Percentiles rank a stretch among this genome's conserved stretches.
phyloP scores from a whole-genome alignment of 1,140 invertebrate species.

The Ctenoplectra terminalis region DNA sequence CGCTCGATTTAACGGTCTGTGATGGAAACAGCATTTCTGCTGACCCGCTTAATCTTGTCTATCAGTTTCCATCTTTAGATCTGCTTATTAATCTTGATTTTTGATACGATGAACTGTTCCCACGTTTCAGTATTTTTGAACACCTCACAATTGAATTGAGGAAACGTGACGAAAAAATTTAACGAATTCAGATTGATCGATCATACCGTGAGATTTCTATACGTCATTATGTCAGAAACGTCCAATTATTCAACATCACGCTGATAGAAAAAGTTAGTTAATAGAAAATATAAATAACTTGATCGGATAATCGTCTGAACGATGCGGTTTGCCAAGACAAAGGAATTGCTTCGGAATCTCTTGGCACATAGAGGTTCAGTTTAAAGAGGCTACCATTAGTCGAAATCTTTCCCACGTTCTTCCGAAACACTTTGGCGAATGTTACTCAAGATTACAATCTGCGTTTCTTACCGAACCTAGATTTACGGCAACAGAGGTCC shows the following conservation, averaged over 20 bases:
- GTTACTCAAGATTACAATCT: neutral
- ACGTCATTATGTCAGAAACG: neutral
- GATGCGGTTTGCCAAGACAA: neutral
- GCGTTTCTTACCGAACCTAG: neutral
- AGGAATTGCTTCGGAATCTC: neutral
- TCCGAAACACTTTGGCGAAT: neutral
- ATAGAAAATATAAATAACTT: neutral
- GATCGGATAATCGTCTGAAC: neutral
- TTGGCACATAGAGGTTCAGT: neutral
- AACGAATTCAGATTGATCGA: neutral
- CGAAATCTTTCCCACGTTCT: neutral
- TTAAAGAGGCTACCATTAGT: neutral
- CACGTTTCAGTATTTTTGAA: neutral
- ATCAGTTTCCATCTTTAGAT: constrained; percentile 37
- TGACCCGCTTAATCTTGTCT: constrained; percentile 34
- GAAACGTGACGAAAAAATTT: neutral
- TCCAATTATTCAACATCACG: neutral
- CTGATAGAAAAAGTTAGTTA: accelerated
- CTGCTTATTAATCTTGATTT: constrained; percentile 64
- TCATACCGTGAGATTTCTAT: neutral
- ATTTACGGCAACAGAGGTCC: neutral
- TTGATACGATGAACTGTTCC: constrained; percentile 40
- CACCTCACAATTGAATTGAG: neutral
- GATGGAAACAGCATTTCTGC: constrained; percentile 58
- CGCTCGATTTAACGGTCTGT: constrained; percentile 72